Conservation (phyloP, 2,797 vertebrate genomes). For the Synaphobranchus kaupii region DNA sequence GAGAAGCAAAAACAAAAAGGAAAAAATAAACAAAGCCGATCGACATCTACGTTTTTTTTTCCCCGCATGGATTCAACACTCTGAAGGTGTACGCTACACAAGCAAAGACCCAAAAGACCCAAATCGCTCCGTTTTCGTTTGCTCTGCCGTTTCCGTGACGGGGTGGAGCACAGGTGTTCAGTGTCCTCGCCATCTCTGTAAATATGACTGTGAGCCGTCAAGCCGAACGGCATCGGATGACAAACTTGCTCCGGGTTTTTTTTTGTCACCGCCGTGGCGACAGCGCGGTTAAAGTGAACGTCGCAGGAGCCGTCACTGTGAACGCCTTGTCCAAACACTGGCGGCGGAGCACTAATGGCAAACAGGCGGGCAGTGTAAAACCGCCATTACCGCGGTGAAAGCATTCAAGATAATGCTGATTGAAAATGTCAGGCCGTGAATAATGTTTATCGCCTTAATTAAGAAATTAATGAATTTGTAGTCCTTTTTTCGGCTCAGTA, state of each 20-base stretch:
- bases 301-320: not conserved
- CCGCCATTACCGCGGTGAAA: not conserved
- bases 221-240: not conserved
- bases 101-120: too few species aligned
- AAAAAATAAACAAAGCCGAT: too few species aligned
- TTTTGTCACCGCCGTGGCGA: not conserved
- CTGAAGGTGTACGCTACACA: too few species aligned
- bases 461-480: not conserved
- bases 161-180: not conserved
- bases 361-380: not conserved
- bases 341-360: not conserved
- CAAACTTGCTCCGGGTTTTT: not conserved
- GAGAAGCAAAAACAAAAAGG: not conserved
- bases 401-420: not conserved
- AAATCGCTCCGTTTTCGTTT: not conserved
- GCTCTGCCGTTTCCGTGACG: not conserved
- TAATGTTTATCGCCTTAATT: not conserved
- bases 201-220: not conserved
- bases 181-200: not conserved
- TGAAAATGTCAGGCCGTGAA: not conserved
- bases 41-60: not conserved
- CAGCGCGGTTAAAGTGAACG: not conserved
- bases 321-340: not conserved
- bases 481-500: not conserved
- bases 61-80: too few species aligned